A percentile compares a stretch with the other conserved stretches of the same genome.
Conservation (phyloP, 1,140 invertebrate species). For the Papilio polytes region DNA sequence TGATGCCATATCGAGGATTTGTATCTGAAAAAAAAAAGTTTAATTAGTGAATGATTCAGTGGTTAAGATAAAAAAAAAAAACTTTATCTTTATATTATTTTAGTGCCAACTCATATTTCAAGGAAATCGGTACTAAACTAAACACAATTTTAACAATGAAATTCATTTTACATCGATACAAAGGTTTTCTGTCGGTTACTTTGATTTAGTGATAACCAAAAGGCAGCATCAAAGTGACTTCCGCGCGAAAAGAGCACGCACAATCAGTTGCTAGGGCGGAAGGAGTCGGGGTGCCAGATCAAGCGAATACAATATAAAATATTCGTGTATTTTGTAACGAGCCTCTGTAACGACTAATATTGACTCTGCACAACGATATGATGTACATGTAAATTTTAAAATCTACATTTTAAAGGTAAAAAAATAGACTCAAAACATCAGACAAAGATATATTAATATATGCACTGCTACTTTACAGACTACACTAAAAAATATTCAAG, state of each 20-base stretch:
- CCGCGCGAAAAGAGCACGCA: slow-evolving; percentile 51
- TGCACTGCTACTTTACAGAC: too few relatives aligned
- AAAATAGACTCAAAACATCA: too few relatives aligned
- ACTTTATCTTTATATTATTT: too few relatives aligned
- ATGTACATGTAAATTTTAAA: neutral
- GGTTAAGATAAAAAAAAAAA: too few relatives aligned
- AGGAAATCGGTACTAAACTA: too few relatives aligned
- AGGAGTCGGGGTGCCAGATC: slow-evolving; percentile 51
- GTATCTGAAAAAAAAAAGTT: slow-evolving; percentile 38
- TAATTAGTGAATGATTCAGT: neutral
- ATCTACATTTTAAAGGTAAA: neutral
- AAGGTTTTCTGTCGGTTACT: slow-evolving; percentile 16
- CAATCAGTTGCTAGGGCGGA: slow-evolving; percentile 48
- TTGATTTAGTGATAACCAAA: slow-evolving; percentile 31
- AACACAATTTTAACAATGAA: neutral
- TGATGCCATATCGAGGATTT: slow-evolving; percentile 39
- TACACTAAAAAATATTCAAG: too few relatives aligned
- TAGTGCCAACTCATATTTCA: too few relatives aligned
- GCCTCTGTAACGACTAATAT: slow-evolving; percentile 30
- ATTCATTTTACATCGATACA: slow-evolving; percentile 1
- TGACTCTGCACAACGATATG: slow-evolving; percentile 17
- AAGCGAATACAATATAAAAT: slow-evolving; percentile 52
- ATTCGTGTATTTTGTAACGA: slow-evolving; percentile 43
- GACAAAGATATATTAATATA: too few relatives aligned
- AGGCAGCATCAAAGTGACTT: slow-evolving; percentile 52